phyloP scores from a whole-genome alignment of 1,140 invertebrate genomes.

The Drosophila nigrodunni region DNA sequence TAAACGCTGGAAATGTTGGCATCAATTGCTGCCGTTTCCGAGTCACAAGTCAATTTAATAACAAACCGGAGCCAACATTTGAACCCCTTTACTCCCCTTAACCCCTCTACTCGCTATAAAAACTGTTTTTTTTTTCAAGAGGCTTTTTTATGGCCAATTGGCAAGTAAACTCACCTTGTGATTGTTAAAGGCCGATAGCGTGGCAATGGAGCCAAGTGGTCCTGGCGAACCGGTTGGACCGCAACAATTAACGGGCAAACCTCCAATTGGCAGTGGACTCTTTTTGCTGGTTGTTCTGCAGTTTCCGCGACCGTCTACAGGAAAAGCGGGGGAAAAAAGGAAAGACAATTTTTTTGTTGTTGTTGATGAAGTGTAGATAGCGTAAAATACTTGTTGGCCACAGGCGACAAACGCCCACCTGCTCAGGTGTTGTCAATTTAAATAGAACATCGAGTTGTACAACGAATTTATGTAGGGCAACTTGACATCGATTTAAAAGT shows the following conservation, averaged over 20 bases:
- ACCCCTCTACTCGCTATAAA: not conserved
- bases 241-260: constrained; percentile 91
- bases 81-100: not conserved
- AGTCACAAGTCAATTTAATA: constrained; percentile 41
- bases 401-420: not conserved
- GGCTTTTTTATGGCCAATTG: constrained; percentile 49
- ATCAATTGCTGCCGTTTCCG: constrained; percentile 55
- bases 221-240: constrained; percentile 91
- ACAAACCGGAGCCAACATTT: constrained; percentile 34
- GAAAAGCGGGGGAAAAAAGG: not conserved
- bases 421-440: not conserved
- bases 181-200: constrained; percentile 91
- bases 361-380: constrained; percentile 40
- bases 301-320: constrained; percentile 88
- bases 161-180: constrained; percentile 87
- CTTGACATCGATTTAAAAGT: too few relatives aligned
- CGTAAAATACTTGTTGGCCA: constrained; percentile 13
- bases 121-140: not conserved
- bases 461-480: too few relatives aligned
- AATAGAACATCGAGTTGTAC: too few relatives aligned
- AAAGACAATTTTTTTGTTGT: not conserved
- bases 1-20: constrained; percentile 30
- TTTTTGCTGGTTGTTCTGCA: constrained; percentile 90
- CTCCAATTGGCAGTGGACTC: constrained; percentile 89
- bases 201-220: constrained; percentile 93